Base-by-base conservation (phyloP, 2,888 invertebrate genomes). In the Agrochola lota region DNA sequence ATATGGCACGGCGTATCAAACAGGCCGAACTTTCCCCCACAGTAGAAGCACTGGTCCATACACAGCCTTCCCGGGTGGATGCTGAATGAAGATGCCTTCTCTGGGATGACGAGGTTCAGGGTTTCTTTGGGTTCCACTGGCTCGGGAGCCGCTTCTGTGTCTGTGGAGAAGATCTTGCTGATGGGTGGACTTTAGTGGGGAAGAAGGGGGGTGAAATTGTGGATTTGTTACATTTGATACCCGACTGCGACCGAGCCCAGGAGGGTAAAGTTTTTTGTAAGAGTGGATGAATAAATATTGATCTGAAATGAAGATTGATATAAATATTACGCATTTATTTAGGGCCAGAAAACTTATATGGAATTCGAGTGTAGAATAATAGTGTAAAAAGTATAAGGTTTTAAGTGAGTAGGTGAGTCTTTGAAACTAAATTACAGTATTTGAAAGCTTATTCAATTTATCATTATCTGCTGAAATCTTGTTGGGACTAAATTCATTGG, bases 1-100 rank as follows among this genome's bases (percentile, higher is more conserved):
- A 99, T 98, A 91, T 99, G 98, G 94, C 98, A 98, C 0, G 98
- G 98, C 0, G 98, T 98, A 91, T 99, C 98, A 85, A 98, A 98
- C 0, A 98, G 97, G 0, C 98, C 98, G 89, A 99, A 99, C 94
- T 98, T 98, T 17, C 98, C 98, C 77, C 98, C 98, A 91, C 99
- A 99, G 93, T 98, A 98, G 91, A 98, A 98, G 91, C 99, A 99
- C 89, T 98, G 98, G 94, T 98, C 98, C 92, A 98, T 98, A 92
- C 98, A 99, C 71, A 98, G 94, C 17, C 98, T 95, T 0, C 98
- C 98, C 0, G 98, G 98, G 94, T 98, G 98, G 89, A 98, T 98
- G 90, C 98, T 98, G 94, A 98, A 98, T 0, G 98, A 98, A 15
- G 98, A 98, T 0, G 98, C 98, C 94, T 98, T 98, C 95, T 99